Evolutionary conservation across 2,888 invertebrate species (phyloP), one percentile per base, ranked within the genome.

Genomic region (Apodemia duryi): DNA sequence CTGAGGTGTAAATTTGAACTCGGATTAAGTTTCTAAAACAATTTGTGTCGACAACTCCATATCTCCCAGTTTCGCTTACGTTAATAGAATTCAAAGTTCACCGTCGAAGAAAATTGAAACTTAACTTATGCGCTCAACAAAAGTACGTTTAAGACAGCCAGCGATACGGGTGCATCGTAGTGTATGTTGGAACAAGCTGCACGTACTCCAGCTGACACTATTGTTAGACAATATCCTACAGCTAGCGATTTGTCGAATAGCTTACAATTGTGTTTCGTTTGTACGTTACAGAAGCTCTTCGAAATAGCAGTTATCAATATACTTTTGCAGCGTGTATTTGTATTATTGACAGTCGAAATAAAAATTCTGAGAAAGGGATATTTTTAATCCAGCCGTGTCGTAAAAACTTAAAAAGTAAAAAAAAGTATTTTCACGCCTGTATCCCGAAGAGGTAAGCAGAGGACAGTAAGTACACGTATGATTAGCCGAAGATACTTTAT

Each of bases 61-160:
- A 6, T 13, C 46, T n/a, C 46, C 13, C 46, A n/a, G 13, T 51
- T 21, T 51, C n/a, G 7, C 21, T 7, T 21, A 51, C 51, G 51
- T 51, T 51, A 51, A 29, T 13, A 35, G 13, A 60, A 35, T 60
- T 32, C 35, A 13, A 60, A 60, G 60, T 60, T 60, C 13, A 60
- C 60, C 32, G 5, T 13, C 35, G 60, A 35, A 60, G 60, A 60
- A 60, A 60, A 60, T 60, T 60, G 60, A 5, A 60, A 60, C 60
- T 35, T 35, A 60, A 60, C 60, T 60, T 60, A 60, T 60, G 60
- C 51, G 21, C 60, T 60, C 60, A 32, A 60, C 60, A n/a, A 60
- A 60, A 35, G 60, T 11, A 54, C 54, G 13, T 60, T 60, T 32
- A 60, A 32, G 51, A 51, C 21, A 51, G 51, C 51, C 6, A 60